These are phyloP conservation scores for Lampris incognitus DNA, from an alignment of 2,113 vertebrate genomes.

Conservation along the genomic window DNA sequence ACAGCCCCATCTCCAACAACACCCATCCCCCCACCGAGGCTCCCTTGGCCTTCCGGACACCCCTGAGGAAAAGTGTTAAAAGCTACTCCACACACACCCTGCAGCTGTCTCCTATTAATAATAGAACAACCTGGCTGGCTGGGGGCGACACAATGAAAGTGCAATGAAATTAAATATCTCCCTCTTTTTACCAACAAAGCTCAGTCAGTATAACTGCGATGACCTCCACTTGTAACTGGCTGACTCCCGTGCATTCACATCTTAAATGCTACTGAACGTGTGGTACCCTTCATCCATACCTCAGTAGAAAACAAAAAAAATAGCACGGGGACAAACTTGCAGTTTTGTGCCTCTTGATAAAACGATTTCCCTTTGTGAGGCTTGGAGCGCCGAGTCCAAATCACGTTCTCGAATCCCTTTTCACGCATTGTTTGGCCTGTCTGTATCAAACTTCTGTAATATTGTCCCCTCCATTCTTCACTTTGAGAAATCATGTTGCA, in stretches of 20 bases:
- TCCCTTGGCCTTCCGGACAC: conserved; percentile 17
- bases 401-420: conserved; percentile 12
- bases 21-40: neutral
- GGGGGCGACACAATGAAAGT: conserved; percentile 51
- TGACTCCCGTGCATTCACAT: neutral
- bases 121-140: conserved; percentile 53
- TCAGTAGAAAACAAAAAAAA: neutral
- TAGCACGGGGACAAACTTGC: conserved; percentile 8
- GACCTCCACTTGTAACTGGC: neutral
- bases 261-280: neutral
- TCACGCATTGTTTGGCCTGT: neutral
- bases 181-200: conserved; percentile 21
- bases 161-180: conserved; percentile 12
- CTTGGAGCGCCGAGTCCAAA: neutral
- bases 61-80: conserved; percentile 43
- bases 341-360: no score
- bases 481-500: conserved; percentile 6
- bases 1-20: neutral
- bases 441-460: neutral
- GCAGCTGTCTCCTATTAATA: conserved; percentile 69
- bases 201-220: conserved; percentile 29
- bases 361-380: no score
- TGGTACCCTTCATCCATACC: neutral
- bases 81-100: conserved; percentile 34
- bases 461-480: neutral